Evolutionary conservation across 2,888 invertebrate species (phyloP), one percentile per base, ranked within the genome.

Genomic region (Augochlorella aurata): DNA sequence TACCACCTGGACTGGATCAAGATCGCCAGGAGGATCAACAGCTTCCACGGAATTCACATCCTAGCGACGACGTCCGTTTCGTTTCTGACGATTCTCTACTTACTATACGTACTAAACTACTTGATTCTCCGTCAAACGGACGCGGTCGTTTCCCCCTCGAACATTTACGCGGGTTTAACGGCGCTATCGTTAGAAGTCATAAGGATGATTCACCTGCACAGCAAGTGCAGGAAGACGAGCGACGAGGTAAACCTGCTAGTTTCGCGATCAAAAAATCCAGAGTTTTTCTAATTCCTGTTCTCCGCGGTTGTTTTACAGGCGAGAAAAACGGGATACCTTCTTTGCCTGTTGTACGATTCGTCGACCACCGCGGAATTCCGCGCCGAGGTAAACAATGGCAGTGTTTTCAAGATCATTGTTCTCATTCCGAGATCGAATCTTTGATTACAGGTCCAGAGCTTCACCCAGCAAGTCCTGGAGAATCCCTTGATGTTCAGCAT

Each of bases 31-130:
- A 12, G 24, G 14, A 14, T 58, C 0, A 58, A 24, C 58, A 16
- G 7, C 5, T 58, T 16, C 7, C 24, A 2, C 24, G 24, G 58
- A 24, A 1, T 58, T 7, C 1, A 58, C 5, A 4, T 58, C 16
- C 24, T 58, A 0, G 14, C 8, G 16, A 0, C 24, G 21, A 10
- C 21, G 21, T 0, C 12, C 21, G 2, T 0, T 2, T 14, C 21
- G 4, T 5, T 24, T 24, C 0, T 8, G 0, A 16, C 0, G 8
- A 14, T 58, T 2, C 0, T 58, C 0, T 7, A 0, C 1, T 2
- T 29, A 14, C 24, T 58, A 2, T 58, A 16, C 14, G 0, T 16
- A 8, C 7, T 21, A 5, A 58, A 58, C 14, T 16, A 4, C 5
- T 5, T 38, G 5, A 1, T 38, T 3, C 38, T 38, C 2, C 38